Evolutionary conservation across 2,888 invertebrate genomes (phyloP), one percentile per base, ranked within the genome.

Genomic region (Diogma glabrata): DNA sequence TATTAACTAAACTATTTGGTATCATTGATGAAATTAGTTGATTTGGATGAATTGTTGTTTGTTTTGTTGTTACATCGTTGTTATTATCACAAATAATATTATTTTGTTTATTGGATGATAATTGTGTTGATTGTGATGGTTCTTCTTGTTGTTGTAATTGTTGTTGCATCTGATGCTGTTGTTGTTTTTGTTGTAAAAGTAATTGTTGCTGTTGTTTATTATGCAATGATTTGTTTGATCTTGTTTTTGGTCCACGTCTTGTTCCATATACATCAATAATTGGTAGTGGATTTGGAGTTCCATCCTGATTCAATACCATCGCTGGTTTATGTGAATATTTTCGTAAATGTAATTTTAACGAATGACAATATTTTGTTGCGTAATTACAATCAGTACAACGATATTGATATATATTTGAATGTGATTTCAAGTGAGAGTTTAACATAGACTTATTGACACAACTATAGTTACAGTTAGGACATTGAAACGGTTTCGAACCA

Each of bases 401-500:
- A 67, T 92, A 96, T 64, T 92, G 93, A 63, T 94, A 94, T 1
- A 94, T 75, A 57, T 84, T 86, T 0, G 88, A 88, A 69, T 99
- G 99, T 0, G 92, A 93, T 66, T 99, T 99, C 64, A 94, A 79
- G 66, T 99, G 99, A 1, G 94, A 95, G 70, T 94, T 97, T 51
- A 99, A 75, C 99, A 99, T 99, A 1, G 96, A 96, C 67, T 95
- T 94, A 72, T 94, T 96, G n/a, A 95, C 94, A 65, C 95, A 96
- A 0, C 83, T 79, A 63, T 93, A 93, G 16, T 78, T 76, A 67
- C 96, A 97, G 63, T 90, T 83, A 55, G 78, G 78, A 69, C 96
- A 97, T 66, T 88, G 87, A 74, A 89, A 96, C 2, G 97, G 97
- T 65, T 99, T 99, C 1, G 87, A 85, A 33, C 94, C 93, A 60